Percentiles rank a stretch among this genome's conserved stretches.
These are phyloP conservation scores for Symphodus melops DNA, from an alignment of 2,113 vertebrate genomes.

Conservation along the genomic window DNA sequence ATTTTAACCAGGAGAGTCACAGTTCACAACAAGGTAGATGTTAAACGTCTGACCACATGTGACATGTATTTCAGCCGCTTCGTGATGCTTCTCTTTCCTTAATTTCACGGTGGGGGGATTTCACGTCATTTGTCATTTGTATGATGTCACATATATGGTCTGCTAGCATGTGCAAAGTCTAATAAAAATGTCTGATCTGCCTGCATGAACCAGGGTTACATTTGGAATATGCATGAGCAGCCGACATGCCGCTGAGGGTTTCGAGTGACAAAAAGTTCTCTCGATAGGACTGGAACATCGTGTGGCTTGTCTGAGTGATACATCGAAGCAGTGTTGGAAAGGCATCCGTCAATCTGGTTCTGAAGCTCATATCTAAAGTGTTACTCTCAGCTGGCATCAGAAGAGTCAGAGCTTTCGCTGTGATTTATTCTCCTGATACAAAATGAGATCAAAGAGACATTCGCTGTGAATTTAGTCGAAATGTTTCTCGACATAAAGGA, in stretches of 20 bases:
- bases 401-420: not conserved
- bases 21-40: conserved; percentile 42
- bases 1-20: conserved; percentile 11
- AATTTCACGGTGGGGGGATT: not conserved
- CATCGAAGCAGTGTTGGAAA: not conserved
- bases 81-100: not conserved
- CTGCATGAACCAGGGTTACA: not conserved
- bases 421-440: not conserved
- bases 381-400: not conserved
- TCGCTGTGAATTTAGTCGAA: not conserved
- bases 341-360: conserved; percentile 7
- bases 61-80: not conserved
- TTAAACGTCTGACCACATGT: conserved; percentile 25
- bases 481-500: not conserved
- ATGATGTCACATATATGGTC: not conserved
- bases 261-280: not conserved
- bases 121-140: not conserved
- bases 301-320: not conserved
- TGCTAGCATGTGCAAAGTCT: not conserved
- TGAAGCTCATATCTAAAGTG: not conserved
- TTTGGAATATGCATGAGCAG: conserved; percentile 23
- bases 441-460: not conserved
- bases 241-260: conserved; percentile 7
- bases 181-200: not conserved
- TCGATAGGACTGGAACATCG: not conserved